phyloP scores from a whole-genome alignment of 2,113 vertebrate genomes.

The Athene cunicularia region DNA sequence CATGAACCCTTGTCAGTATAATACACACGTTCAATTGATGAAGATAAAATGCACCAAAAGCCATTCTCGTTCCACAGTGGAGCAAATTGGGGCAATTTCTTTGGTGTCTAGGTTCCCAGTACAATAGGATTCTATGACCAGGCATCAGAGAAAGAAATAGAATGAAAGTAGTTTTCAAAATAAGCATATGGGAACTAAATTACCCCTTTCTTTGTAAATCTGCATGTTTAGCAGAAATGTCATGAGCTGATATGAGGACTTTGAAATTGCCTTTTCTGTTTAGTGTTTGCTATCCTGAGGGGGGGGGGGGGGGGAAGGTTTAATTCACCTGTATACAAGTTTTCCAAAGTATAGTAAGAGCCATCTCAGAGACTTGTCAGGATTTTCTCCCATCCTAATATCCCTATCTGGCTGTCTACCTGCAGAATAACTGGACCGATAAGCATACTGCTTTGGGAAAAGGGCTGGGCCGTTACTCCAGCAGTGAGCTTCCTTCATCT shows the following conservation, averaged over 20 bases:
- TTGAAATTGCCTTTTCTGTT: not conserved
- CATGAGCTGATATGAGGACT: not conserved
- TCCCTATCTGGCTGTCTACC: not conserved
- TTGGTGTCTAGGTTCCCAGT: not conserved
- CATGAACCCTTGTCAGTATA: not conserved
- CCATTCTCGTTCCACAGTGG: not conserved
- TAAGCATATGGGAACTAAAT: not conserved
- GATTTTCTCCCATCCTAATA: not conserved
- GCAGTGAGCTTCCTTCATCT: not conserved
- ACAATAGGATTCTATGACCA: not conserved
- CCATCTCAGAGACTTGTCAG: not conserved
- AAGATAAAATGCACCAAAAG: not conserved
- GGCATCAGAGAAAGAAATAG: not conserved
- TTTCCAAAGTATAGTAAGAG: not conserved
- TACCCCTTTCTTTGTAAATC: not conserved
- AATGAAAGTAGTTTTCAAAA: not conserved
- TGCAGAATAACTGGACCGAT: not conserved
- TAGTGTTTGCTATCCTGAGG: not conserved
- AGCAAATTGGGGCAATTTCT: not conserved
- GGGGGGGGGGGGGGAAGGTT: not conserved
- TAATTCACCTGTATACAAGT: not conserved
- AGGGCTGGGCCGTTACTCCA: not conserved
- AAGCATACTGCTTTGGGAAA: not conserved
- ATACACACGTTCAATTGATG: not conserved
- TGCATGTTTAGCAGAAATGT: not conserved